Evolutionary conservation across 2,888 invertebrate genomes (phyloP), one percentile per base, ranked within the genome.

Genomic region (Conops quadrifasciatus): DNA sequence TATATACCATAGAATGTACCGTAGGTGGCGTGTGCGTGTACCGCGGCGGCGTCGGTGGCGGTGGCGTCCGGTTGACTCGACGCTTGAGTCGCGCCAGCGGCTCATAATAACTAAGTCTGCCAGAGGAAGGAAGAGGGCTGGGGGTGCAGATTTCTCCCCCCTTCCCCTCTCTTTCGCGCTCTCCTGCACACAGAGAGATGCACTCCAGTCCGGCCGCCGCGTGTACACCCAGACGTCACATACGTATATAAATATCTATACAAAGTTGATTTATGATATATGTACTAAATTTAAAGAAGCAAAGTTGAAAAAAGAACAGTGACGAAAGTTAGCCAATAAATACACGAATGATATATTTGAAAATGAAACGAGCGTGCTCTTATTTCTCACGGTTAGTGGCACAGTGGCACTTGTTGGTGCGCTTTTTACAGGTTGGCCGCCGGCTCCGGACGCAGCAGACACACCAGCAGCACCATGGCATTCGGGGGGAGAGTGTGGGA

Each of bases 321-420:
- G 72, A 68, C 51, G 68, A 80, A 80, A 80, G 81, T 81, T 80
- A 80, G 80, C 80, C 80, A 80, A 80, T 80, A 82, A 82, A 82
- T 83, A 82, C 82, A 82, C 83, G 82, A 83, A 82, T 79, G 80
- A 82, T 83, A 83, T 83, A 83, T 83, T 83, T 83, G 79, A 83
- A 83, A 82, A 82, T 80, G 80, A 75, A 78, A 76, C 64, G 75
- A 77, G 73, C 63, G 74, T 67, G 43, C n/a, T 21, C 36, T 60
- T 59, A 47, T 30, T 51, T 60, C 21, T 60, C 16, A 16, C 1
- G 1, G 51, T n/a, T 11, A 28, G 16, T n/a, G 7, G 28, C 3
- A 26, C 2, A 1, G 60, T 30, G 16, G 1, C n/a, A 36, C n/a
- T 7, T 36, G 26, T 60, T 28, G 26, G 60, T 58, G 36, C 43